These are phyloP conservation scores for Penaeus chinensis DNA, from an alignment of 1,140 invertebrate genomes.

Conservation along the genomic window DNA sequence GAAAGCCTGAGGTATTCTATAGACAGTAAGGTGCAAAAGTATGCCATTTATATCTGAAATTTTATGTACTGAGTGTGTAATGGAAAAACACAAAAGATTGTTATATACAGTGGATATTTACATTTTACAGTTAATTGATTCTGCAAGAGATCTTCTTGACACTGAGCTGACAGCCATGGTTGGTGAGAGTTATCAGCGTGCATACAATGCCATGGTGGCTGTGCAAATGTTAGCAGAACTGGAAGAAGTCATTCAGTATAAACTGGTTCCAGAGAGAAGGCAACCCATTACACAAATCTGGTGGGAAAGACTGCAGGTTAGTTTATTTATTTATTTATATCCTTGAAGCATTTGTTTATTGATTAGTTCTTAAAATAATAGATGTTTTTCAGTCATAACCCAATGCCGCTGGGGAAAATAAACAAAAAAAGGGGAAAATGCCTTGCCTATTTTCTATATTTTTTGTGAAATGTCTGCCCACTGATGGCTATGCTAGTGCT, in stretches of 20 bases:
- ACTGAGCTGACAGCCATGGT: conserved; percentile 98
- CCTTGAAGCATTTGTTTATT: background rate
- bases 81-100: background rate
- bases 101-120: background rate
- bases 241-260: conserved; percentile 97
- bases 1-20: background rate
- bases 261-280: conserved; percentile 87
- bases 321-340: background rate
- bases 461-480: no score
- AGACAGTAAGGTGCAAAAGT: no score
- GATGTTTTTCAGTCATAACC: no score
- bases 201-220: conserved; percentile 97
- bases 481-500: no score
- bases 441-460: no score
- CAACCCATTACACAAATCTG: conserved; percentile 90
- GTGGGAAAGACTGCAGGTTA: conserved; percentile 89
- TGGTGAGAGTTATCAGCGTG: conserved; percentile 95
- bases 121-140: conserved; percentile 80
- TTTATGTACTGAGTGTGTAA: background rate
- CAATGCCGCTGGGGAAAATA: no score
- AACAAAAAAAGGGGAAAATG: no score
- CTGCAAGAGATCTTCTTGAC: conserved; percentile 92
- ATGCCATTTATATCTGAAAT: no score
- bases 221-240: conserved; percentile 97
- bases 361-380: conserved; percentile 35